Evolutionary conservation across 2,888 invertebrate species (phyloP), one percentile per base, ranked within the genome.

Genomic region (Hoplodrina ambigua): DNA sequence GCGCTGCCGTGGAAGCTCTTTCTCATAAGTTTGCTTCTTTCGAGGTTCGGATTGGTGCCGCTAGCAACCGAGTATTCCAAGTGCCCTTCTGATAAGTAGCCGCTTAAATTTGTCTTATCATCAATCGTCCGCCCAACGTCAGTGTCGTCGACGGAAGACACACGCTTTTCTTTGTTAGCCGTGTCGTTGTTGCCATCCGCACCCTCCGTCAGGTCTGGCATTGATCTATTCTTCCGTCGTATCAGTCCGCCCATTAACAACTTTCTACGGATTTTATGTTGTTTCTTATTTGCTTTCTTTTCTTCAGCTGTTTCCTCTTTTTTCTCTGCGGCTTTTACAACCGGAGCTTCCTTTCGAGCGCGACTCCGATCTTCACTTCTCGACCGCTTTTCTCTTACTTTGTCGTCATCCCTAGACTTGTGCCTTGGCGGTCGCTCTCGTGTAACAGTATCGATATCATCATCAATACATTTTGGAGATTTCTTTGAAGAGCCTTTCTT

Each of bases 191-290:
- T 96, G 13, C 94, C 97, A 80, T 96, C 96, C 60, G 97, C 97
- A 0, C 97, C 97, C 90, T 98, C 98, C 0, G 98, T 97, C 60
- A 99, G 94, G 94, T 99, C 99, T 0, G 99, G 99, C 98, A 99
- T 98, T 67, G 98, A 98, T 80, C 98, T 96, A 89, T 99, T 99
- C 90, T 99, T 99, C 44, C 98, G 96, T 74, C 98, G 97, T 64
- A 99, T 98, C 64, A 99, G 94, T 2, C 98, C 98, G 17, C 98
- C 98, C 98, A 99, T 98, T 10, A 99, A 89, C 4, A 98, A 91
- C 91, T 98, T 98, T 86, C 98, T 96, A 41, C 98, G 96, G 57
- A 99, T 98, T 94, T 98, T 98, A 88, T 99, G 99, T 89, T 98
- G 98, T 83, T 99, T 99, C 88, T 98, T 98, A 61, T 97, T 97